phyloP scores from a whole-genome alignment of 2,113 vertebrate genomes.

The Pavo muticus region DNA sequence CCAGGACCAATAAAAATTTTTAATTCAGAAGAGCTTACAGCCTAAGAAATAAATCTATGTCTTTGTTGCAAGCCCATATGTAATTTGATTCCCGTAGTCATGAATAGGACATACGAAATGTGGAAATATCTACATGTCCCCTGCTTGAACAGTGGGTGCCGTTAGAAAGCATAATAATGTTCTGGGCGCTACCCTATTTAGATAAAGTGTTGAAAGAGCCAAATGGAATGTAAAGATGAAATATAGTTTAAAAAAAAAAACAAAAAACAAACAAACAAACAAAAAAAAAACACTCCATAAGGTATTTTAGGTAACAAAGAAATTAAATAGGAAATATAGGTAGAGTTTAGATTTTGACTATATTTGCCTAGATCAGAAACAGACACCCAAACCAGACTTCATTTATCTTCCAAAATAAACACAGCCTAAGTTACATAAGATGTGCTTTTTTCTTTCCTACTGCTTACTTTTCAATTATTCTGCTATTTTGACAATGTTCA shows the following conservation, averaged over 20 bases:
- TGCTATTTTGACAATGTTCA: neutral
- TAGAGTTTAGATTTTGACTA: neutral
- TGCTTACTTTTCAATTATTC: neutral
- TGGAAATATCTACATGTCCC: conserved; percentile 1
- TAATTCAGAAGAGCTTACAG: neutral
- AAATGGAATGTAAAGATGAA: neutral
- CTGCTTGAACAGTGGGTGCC: neutral
- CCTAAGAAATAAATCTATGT: neutral
- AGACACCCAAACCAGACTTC: neutral
- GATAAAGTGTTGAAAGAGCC: too few relatives aligned
- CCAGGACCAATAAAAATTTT: neutral
- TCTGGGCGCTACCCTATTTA: neutral
- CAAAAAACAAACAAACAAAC: neutral
- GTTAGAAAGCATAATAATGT: conserved; percentile 48
- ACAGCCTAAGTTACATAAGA: neutral
- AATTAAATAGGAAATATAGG: neutral
- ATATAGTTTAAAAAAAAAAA: neutral
- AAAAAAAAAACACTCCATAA: neutral
- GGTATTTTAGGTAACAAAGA: neutral
- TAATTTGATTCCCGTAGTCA: conserved; percentile 25
- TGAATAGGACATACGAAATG: conserved; percentile 15
- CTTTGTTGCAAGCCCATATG: neutral
- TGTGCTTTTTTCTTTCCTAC: neutral
- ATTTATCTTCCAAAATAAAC: conserved; percentile 18
- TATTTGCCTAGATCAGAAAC: neutral